Evolutionary conservation across 1,140 invertebrate genomes (phyloP), one percentile per base, ranked within the genome.

Genomic region (Rhyacophila brunnea): DNA sequence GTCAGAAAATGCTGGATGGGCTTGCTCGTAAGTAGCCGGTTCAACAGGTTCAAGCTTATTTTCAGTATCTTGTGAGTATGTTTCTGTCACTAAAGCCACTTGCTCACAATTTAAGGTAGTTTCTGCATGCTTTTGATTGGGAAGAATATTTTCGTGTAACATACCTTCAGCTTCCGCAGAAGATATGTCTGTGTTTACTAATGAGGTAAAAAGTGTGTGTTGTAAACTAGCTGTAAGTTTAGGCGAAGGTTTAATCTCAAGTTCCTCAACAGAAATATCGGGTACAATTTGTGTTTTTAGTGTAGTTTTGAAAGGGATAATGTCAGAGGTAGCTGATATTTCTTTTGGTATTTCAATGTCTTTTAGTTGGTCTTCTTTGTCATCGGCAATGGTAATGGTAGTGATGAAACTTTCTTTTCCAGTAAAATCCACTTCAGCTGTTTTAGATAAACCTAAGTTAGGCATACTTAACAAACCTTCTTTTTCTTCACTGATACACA

Each of bases 81-180:
- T 64, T 68, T 84, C 84, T 64, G 79, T 81, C 36, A 83, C 77
- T n/a, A 69, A 76, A 9, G 74, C 38, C 11, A 72, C 76, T n/a
- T 84, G 68, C 19, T 75, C 60, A 40, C 61, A 54, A 35, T 49
- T 53, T 11, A 63, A n/a, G 11, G 48, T 46, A 14, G 56, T 55
- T 51, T 63, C 56, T 4, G 61, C 61, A 15, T 23, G 40, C 34
- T 63, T 63, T 44, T 55, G 48, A 15, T 68, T 52, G 0, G 74
- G 71, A 58, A 74, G 67, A 6, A 70, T 54, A 58, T 69, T 51
- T 54, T 74, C 68, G 6, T 35, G 14, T 47, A 85, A 76, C 15
- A 72, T 67, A 9, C 68, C 74, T 74, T 86, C 84, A 46, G 72
- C 78, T 70, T 86, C 84, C 46, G 57, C 60, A 45, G 68, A 55